Base-by-base conservation (phyloP, 2,113 vertebrate species). In the Melanostigma gelatinosum region DNA sequence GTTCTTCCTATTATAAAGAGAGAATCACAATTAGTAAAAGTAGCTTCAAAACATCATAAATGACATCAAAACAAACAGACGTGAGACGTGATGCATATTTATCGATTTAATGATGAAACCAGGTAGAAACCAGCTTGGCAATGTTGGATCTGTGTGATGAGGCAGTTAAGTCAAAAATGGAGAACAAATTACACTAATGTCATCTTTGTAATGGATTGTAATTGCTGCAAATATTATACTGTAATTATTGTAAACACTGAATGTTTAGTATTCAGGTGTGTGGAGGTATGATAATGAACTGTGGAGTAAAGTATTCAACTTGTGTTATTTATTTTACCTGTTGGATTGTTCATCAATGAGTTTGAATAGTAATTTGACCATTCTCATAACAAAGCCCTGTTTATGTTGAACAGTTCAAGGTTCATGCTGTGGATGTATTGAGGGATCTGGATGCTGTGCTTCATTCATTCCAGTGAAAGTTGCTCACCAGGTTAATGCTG, bases 191-290 rank as follows among this genome's bases (percentile, higher is more conserved):
- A 72, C 76, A 81, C 71, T 72, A 84, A 79, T 79, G 70, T 46
- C 62, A 66, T 79, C 72, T 82, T 88, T 85, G 66, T 77, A 82
- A 90, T 85, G 44, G 73, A 66, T 62, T 75, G 57, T 79, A 88
- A 89, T 92, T 75, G 84, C 83, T 71, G 70, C 40, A 80, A 83
- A 82, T 85, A 79, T 55, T 79, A 74, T 65, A 70, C 44, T 66
- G 72, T 83, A 79, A 91, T 89, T 91, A 89, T 87, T 84, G 72
- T 85, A 86, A 90, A 88, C 87, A 80, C 18, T 61, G 48, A 44
- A 83, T 78, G 72, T 79, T 82, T 83, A 76, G 68, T 77, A 82
- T 76, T 85, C 63, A 66, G 66, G 80, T 71, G 63, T 79, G 40
- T 34, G 55, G 40, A 52, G 55, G 32, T 62, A 48, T 32, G 44